A percentile compares a stretch with the other conserved stretches of the same genome.
Evolutionary conservation across 2,113 vertebrate species (phyloP).

Genomic region (Benitochromis conjunctus): DNA sequence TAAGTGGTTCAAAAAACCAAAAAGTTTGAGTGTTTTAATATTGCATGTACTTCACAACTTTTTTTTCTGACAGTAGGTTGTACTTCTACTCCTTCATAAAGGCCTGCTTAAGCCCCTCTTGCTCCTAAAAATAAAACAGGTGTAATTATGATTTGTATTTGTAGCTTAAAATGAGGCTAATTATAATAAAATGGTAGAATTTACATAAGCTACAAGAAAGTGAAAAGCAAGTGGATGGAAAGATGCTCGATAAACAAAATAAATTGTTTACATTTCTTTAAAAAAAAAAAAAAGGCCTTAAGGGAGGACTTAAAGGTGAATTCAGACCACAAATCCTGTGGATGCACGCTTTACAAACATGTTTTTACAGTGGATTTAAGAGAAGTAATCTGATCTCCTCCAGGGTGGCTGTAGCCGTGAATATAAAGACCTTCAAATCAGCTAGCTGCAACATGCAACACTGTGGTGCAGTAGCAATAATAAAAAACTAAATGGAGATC

Average conservation of each 20-base stretch:
- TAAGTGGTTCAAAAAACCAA: background rate
- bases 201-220: background rate
- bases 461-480: background rate
- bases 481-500: background rate
- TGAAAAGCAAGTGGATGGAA: background rate
- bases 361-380: background rate
- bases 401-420: background rate
- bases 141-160: background rate
- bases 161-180: background rate
- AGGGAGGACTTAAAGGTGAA: background rate
- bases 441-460: background rate
- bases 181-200: background rate
- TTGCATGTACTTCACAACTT: rapidly evolving
- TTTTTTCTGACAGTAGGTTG: background rate
- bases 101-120: background rate
- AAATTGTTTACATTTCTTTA: background rate
- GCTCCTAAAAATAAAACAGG: background rate
- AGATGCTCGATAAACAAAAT: background rate
- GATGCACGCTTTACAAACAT: background rate
- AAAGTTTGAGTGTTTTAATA: background rate
- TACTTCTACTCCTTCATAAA: background rate
- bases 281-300: background rate
- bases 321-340: background rate
- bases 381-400: background rate
- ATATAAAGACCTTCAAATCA: background rate